phyloP scores from a whole-genome alignment of 2,888 invertebrate genomes.

The Macroteleia sp. region DNA sequence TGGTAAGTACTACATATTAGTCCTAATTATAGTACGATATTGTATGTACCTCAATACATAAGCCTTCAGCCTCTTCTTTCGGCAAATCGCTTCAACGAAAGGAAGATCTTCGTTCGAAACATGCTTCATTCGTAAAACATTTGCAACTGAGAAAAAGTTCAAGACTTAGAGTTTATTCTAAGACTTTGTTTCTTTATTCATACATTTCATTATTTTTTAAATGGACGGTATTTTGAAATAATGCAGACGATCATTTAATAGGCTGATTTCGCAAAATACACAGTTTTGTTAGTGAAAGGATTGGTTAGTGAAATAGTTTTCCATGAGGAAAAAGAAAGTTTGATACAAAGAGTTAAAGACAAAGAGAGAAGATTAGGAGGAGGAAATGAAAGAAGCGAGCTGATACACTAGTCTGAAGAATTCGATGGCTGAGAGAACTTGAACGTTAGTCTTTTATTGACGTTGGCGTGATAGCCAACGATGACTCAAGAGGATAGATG shows the following conservation, averaged over 20 bases:
- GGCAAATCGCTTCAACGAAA: constrained; percentile 33
- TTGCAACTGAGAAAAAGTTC: constrained; percentile 42
- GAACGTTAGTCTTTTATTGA: constrained; percentile 24
- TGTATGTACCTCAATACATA: constrained; percentile 41
- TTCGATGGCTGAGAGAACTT: constrained; percentile 34
- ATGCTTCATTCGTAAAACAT: constrained; percentile 59
- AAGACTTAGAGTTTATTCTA: constrained; percentile 36
- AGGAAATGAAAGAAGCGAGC: constrained; percentile 29
- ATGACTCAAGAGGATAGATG: background rate
- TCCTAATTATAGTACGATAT: constrained; percentile 42
- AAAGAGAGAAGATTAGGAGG: constrained; percentile 15
- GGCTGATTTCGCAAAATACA: constrained; percentile 63
- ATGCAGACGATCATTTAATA: constrained; percentile 59
- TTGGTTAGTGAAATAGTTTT: too few relatives aligned
- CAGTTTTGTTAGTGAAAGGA: constrained; percentile 51
- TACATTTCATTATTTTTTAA: constrained; percentile 54
- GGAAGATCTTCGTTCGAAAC: constrained; percentile 38
- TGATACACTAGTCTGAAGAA: constrained; percentile 23
- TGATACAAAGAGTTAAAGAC: background rate
- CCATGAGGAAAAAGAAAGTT: constrained; percentile 8
- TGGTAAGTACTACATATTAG: constrained; percentile 24
- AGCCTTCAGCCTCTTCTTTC: constrained; percentile 46
- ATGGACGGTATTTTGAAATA: constrained; percentile 64
- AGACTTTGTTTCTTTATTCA: constrained; percentile 27
- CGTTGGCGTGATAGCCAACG: background rate